Evolutionary conservation across 2,797 vertebrate species (phyloP), one percentile per base, ranked within the genome.

Genomic region (Scolopax bukidnonensis): DNA sequence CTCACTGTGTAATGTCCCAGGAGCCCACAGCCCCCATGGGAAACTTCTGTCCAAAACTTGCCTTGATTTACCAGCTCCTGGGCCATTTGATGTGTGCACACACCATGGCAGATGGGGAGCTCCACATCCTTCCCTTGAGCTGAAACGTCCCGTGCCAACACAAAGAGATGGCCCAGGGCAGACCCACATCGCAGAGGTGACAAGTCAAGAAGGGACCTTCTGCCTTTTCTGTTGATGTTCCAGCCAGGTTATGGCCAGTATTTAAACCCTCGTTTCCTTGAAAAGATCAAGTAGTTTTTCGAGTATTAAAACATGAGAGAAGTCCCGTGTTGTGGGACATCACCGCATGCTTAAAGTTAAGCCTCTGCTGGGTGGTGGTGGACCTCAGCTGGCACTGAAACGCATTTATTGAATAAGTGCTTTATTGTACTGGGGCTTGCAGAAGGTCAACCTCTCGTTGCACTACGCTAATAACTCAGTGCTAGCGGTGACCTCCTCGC

Each of bases 291-390:
- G 71, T 4, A 9, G 8, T 25, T 93, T 94, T 53, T 74, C 60
- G 53, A 53, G 71, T 13, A 80, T 71, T 93, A 77, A 68, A 54
- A 48, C 19, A 71, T 56, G 77, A 95, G 61, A 74, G 54, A 47
- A 90, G 45, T 20, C 40, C 40, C 19, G 3, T 41, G 81, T 40
- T 67, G 84, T 85, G 91, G 71, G 65, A 65, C 61, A 64, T 98
- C 92, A 98, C 74, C 97, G 43, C 97, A 97, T 76, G 56, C 77
- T 76, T 67, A 3, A 59, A 56, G 74, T 70, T 79, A 94, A 96
- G 48, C 87, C 76, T 87, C 15, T 73, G 47, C 73, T 75, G 69
- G 65, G 6, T n/a, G 78, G 57, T 25, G 83, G 65, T 79, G 74
- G 76, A 81, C 41, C 83, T 93, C 90, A 83, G 64, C 68, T 70